These are phyloP conservation scores for Neoitamus cyanurus DNA, from an alignment of 2,888 invertebrate species.

Conservation along the genomic window DNA sequence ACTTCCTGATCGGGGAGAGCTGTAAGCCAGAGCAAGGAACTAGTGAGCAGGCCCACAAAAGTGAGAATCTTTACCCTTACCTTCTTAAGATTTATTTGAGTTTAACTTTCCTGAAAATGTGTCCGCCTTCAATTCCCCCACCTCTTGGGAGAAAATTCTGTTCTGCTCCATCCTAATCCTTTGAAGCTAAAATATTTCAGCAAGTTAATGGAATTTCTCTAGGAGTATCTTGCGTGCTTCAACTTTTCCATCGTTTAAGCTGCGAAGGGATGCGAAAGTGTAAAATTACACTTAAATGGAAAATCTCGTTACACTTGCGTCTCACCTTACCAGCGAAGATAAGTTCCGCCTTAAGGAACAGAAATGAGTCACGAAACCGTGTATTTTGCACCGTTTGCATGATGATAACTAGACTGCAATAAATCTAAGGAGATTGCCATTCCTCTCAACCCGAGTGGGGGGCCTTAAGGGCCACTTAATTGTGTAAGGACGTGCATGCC, in stretches of 20 bases:
- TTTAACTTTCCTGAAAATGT: background rate
- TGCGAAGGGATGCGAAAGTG: background rate
- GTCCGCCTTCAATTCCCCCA: background rate
- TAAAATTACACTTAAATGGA: background rate
- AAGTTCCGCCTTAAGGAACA: background rate
- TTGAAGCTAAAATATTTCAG: background rate
- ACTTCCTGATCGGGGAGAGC: background rate
- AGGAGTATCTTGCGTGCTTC: background rate
- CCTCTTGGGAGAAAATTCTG: background rate
- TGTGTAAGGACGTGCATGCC: background rate
- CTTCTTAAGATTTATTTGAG: background rate
- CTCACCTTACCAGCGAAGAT: background rate
- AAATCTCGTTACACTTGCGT: background rate
- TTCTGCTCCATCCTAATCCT: background rate
- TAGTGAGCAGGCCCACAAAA: background rate
- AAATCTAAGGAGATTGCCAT: background rate
- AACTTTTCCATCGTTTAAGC: background rate
- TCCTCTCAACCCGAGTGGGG: background rate
- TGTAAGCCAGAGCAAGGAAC: background rate
- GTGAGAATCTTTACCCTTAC: background rate
- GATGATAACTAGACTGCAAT: slow-evolving; percentile 16
- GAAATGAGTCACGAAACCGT: background rate
- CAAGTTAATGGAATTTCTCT: slow-evolving; percentile 12
- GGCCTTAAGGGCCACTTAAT: slow-evolving; percentile 8
- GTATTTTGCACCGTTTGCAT: background rate